Evolutionary conservation across 2,797 vertebrate species (phyloP).

Genomic region (Meda fulgida): DNA sequence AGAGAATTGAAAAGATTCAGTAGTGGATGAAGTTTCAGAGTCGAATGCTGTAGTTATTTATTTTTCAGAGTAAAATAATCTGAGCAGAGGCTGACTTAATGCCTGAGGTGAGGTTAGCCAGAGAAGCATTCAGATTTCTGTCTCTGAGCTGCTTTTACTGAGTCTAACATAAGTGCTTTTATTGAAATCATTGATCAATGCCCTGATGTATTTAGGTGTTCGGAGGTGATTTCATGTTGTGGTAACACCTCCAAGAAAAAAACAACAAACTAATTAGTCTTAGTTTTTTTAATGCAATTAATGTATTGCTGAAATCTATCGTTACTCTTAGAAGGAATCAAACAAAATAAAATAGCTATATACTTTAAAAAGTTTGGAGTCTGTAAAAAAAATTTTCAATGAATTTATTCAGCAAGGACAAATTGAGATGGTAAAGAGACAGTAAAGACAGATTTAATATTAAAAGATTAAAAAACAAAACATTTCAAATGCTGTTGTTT

Average conservation of each 20-base stretch:
- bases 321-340: neutral
- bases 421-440: neutral
- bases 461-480: no score
- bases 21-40: slow-evolving; percentile 1
- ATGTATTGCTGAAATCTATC: neutral
- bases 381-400: no score
- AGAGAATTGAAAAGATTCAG: neutral
- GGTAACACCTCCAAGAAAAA: no score
- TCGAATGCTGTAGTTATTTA: slow-evolving; percentile 30
- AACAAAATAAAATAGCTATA: neutral
- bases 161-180: neutral
- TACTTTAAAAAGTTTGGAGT: no score
- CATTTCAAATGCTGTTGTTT: no score
- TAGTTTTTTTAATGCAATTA: neutral
- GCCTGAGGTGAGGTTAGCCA: slow-evolving; percentile 18
- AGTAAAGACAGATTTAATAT: neutral
- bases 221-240: neutral
- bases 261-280: neutral
- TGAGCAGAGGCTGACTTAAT: neutral
- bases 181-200: neutral
- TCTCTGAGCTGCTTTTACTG: neutral
- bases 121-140: neutral
- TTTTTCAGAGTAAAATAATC: slow-evolving; percentile 20
- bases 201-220: neutral
- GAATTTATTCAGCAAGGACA: neutral